Conservation (phyloP, 23 tunicate species). For the Phallusia fumigata region DNA sequence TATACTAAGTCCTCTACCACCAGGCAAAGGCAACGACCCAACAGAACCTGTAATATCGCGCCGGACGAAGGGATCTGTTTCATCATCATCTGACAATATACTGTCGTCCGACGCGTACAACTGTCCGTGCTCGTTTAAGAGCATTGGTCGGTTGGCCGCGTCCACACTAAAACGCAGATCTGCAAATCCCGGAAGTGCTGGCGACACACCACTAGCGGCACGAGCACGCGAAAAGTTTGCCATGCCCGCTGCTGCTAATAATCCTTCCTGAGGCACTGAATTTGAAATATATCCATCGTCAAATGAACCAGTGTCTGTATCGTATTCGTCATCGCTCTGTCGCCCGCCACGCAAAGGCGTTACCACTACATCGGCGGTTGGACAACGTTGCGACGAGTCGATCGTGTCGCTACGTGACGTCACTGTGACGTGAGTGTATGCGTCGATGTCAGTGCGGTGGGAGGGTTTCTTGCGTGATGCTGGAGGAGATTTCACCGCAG, state of each 20-base stretch:
- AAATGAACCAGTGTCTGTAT: constrained; percentile 10
- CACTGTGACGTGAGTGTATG: constrained; percentile 38
- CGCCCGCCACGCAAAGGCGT: constrained; percentile 33
- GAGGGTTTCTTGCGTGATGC: constrained; percentile 32
- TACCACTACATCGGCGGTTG: constrained; percentile 54
- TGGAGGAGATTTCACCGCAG: constrained; percentile 25
- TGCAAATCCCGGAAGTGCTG: neutral
- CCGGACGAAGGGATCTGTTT: constrained; percentile 8
- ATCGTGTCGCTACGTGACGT: constrained; percentile 27
- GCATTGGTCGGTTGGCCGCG: neutral
- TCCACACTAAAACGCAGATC: neutral
- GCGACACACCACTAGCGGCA: neutral
- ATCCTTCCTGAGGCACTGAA: constrained; percentile 60
- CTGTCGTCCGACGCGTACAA: constrained; percentile 58
- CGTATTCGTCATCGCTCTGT: constrained; percentile 14
- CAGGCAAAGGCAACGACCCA: constrained; percentile 30
- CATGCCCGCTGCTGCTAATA: neutral
- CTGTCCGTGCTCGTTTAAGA: neutral
- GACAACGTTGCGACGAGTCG: constrained; percentile 35
- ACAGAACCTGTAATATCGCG: constrained; percentile 9
- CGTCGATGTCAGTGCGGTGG: constrained; percentile 27
- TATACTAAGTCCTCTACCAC: constrained; percentile 13
- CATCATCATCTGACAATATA: constrained; percentile 27
- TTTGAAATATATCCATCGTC: constrained; percentile 43
- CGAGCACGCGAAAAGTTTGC: neutral